Percentiles rank a stretch among this genome's conserved stretches.
Conservation (phyloP, 2,113 vertebrate species). For the Elaphurus davidianus region DNA sequence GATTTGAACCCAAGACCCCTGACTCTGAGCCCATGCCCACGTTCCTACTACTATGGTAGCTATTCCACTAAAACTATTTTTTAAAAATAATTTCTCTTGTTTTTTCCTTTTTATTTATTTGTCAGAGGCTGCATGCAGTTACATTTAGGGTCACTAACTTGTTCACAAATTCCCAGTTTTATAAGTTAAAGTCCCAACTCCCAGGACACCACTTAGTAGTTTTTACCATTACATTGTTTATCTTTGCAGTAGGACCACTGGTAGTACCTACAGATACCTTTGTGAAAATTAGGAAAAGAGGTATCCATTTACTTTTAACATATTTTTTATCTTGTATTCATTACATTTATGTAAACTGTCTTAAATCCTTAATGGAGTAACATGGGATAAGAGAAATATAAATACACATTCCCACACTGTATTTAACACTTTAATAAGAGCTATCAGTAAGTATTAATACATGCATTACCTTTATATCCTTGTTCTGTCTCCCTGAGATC, state of each 20-base stretch:
- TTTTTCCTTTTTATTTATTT: neutral
- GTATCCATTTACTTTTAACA: neutral
- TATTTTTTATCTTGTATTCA: neutral
- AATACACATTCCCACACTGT: neutral
- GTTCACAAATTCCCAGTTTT: neutral
- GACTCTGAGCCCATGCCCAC: neutral
- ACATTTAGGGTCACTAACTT: neutral
- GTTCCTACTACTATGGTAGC: neutral
- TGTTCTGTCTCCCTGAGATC: conserved; percentile 96
- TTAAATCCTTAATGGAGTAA: neutral
- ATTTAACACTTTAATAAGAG: neutral
- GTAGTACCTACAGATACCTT: neutral
- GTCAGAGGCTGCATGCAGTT: neutral
- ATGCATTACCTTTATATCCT: conserved; percentile 95
- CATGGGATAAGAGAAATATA: neutral
- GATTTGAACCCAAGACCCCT: neutral
- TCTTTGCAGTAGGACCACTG: neutral
- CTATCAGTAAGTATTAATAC: neutral
- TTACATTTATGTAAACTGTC: neutral
- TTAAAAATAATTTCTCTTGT: neutral
- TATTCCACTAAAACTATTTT: neutral
- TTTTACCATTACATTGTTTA: neutral
- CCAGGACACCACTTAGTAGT: neutral
- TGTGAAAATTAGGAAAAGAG: neutral
- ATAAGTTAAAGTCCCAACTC: neutral